These are phyloP conservation scores for Callimorpha dominula DNA, from an alignment of 2,888 invertebrate species.

Conservation along the genomic window DNA sequence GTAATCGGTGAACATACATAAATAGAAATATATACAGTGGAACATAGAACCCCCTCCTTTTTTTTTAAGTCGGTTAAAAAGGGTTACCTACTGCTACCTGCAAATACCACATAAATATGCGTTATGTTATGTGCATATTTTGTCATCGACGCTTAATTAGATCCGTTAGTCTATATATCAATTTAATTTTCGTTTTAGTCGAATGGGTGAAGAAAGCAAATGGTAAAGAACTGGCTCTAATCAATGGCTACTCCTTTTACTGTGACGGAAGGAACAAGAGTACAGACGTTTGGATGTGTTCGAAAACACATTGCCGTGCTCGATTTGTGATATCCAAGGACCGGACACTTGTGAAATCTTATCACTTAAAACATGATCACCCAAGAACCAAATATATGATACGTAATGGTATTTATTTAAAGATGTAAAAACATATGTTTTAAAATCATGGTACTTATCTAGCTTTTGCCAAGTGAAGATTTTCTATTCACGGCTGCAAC, in stretches of 20 bases:
- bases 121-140: no score
- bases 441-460: not conserved
- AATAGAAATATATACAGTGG: no score
- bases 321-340: conserved; percentile 1
- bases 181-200: conserved; percentile 11
- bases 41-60: no score
- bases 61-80: no score
- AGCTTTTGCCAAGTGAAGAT: not conserved
- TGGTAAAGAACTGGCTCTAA: conserved; percentile 7
- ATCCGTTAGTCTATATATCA: not conserved
- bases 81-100: no score
- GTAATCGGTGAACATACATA: no score
- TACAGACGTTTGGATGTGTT: conserved; percentile 16
- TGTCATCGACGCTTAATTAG: not conserved
- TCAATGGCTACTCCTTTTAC: conserved; percentile 12
- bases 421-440: not conserved
- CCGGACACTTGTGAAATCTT: not conserved
- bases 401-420: conserved; percentile 29
- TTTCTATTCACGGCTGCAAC: not conserved
- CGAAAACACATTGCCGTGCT: not conserved
- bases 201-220: conserved; percentile 7
- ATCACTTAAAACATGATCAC: conserved; percentile 37
- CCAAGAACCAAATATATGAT: conserved; percentile 30
- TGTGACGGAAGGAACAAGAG: conserved; percentile 3
- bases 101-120: no score